phyloP scores from a whole-genome alignment of 2,888 invertebrate genomes.

The Antitype chi region DNA sequence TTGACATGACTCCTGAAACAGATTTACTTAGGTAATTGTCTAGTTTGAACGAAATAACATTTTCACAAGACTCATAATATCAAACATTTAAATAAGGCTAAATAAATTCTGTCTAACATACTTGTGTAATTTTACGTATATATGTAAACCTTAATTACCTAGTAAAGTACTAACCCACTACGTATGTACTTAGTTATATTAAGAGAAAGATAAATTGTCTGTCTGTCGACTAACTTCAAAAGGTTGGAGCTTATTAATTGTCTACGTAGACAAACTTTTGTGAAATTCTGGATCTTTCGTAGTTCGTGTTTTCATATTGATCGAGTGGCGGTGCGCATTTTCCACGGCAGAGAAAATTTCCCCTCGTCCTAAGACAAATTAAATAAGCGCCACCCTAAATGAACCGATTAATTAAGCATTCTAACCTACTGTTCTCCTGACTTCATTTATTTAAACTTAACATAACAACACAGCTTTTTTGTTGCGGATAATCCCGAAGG shows the following conservation, averaged over 20 bases:
- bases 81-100: not conserved
- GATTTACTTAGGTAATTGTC: not conserved
- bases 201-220: not conserved
- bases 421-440: not conserved
- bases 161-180: slow-evolving; percentile 5
- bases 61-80: not conserved
- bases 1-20: not conserved
- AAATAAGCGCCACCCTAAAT: slow-evolving; percentile 4
- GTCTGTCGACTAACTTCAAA: slow-evolving; percentile 1
- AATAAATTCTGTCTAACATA: not conserved
- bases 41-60: not conserved
- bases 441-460: slow-evolving; percentile 15
- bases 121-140: not conserved
- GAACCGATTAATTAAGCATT: slow-evolving; percentile 17
- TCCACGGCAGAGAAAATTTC: not conserved
- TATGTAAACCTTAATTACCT: not conserved
- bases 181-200: not conserved
- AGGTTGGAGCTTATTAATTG: not conserved
- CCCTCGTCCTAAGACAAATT: slow-evolving; percentile 5
- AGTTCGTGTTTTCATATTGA: not conserved
- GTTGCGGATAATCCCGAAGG: not conserved
- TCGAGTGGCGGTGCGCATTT: not conserved
- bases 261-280: not conserved
- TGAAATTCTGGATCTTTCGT: not conserved
- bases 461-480: not conserved